Evolutionary conservation across 2,113 vertebrate species (phyloP).

Genomic region (Tricholaema leucomelas): DNA sequence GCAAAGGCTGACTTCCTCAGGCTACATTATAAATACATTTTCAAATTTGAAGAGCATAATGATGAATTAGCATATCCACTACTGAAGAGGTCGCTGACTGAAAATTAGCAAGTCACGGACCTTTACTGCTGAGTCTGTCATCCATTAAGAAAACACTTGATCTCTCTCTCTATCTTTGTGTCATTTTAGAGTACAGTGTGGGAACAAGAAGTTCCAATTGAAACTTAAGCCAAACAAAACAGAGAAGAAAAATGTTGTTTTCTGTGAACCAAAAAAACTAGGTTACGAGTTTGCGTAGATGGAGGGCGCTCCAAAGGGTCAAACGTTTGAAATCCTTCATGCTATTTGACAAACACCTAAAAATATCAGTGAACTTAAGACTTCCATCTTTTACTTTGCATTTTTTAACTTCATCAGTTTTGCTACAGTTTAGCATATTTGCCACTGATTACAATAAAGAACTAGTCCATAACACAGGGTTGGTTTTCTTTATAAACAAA

Average conservation of each 20-base stretch:
- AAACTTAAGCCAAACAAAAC: slow-evolving; percentile 76
- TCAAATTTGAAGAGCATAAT: neutral
- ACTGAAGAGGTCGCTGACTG: neutral
- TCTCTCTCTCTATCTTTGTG: slow-evolving; percentile 11
- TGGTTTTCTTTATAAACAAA: neutral
- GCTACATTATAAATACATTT: neutral
- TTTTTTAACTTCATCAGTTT: neutral
- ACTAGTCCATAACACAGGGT: neutral
- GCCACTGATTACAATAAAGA: slow-evolving; percentile 35
- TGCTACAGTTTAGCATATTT: slow-evolving; percentile 30
- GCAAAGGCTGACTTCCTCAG: neutral
- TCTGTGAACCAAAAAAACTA: slow-evolving; percentile 72
- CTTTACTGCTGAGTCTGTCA: slow-evolving; percentile 36
- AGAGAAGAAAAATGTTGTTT: slow-evolving; percentile 70
- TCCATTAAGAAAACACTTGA: slow-evolving; percentile 37
- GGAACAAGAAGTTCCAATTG: slow-evolving; percentile 74
- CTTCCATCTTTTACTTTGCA: neutral
- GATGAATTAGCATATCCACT: neutral
- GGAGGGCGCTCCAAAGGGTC: slow-evolving; percentile 62
- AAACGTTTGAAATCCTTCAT: slow-evolving; percentile 61
- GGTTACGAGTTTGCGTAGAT: slow-evolving; percentile 68
- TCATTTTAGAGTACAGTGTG: slow-evolving; percentile 71
- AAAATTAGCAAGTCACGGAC: slow-evolving; percentile 32
- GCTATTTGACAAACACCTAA: slow-evolving; percentile 64
- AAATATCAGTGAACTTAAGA: slow-evolving; percentile 58